Evolutionary conservation across 2,113 vertebrate species (phyloP).

Genomic region (Lamprologus lemairii): DNA sequence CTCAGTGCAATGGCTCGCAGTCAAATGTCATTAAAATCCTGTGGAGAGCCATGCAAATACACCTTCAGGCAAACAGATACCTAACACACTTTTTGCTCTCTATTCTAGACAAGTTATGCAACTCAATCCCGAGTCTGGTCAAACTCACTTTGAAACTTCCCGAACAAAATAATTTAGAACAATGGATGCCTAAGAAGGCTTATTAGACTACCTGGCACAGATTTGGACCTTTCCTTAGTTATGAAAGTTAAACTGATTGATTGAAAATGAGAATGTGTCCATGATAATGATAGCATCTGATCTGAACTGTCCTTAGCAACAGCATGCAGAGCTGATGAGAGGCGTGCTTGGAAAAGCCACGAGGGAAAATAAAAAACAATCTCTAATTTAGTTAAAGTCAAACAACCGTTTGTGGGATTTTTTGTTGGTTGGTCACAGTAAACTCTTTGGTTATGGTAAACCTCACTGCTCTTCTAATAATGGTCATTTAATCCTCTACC

Average conservation of each 20-base stretch:
- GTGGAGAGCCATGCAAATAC: conserved; percentile 58
- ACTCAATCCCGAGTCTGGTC: not conserved
- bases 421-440: not conserved
- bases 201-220: not conserved
- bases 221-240: not conserved
- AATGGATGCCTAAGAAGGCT: not conserved
- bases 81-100: not conserved
- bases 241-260: not conserved
- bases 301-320: not conserved
- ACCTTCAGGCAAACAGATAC: conserved; percentile 8
- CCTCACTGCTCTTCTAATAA: not conserved
- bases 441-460: not conserved
- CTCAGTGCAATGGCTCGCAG: not conserved
- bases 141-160: not conserved
- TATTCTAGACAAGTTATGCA: not conserved
- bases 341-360: not conserved
- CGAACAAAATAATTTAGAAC: not conserved
- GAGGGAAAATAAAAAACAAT: not conserved
- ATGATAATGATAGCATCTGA: not conserved
- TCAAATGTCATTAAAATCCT: conserved; percentile 61
- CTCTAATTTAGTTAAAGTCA: not conserved
- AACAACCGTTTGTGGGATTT: not conserved
- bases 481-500: not conserved
- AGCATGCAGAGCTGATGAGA: not conserved
- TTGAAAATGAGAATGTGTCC: not conserved